phyloP scores from a whole-genome alignment of 1,140 invertebrate species.

The Chymomyza costata region DNA sequence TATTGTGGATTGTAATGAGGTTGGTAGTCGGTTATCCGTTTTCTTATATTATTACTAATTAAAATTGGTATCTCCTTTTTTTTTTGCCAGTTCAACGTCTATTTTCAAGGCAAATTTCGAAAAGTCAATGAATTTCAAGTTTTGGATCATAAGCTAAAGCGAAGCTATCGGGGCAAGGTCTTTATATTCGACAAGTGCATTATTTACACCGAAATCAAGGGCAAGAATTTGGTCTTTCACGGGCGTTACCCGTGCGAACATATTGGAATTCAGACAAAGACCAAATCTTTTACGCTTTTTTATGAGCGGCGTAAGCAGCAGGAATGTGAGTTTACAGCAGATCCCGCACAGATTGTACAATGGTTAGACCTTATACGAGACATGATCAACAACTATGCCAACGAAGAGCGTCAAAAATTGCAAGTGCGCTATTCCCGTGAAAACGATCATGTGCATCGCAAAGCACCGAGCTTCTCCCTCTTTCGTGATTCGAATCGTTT shows the following conservation, averaged over 20 bases:
- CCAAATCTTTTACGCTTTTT: slow-evolving; percentile 63
- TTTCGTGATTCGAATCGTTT: slow-evolving; percentile 72
- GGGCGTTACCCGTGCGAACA: slow-evolving; percentile 71
- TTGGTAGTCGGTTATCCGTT: slow-evolving; percentile 26
- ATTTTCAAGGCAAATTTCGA: slow-evolving; percentile 70
- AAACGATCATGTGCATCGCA: slow-evolving; percentile 62
- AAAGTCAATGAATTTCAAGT: slow-evolving; percentile 69
- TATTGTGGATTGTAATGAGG: slow-evolving; percentile 70
- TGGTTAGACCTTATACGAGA: slow-evolving; percentile 67
- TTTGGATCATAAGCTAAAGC: slow-evolving; percentile 50
- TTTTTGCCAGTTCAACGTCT: slow-evolving; percentile 59
- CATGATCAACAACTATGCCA: slow-evolving; percentile 63
- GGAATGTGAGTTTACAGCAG: slow-evolving; percentile 63
- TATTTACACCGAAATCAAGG: slow-evolving; percentile 74
- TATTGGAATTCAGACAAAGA: slow-evolving; percentile 57
- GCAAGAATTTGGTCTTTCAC: slow-evolving; percentile 63
- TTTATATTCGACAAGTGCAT: slow-evolving; percentile 75
- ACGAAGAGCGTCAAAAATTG: slow-evolving; percentile 59
- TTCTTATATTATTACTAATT: background rate
- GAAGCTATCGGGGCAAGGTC: slow-evolving; percentile 60
- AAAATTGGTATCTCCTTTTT: background rate
- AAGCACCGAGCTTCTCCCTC: slow-evolving; percentile 59
- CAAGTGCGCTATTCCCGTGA: slow-evolving; percentile 57
- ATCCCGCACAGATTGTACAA: slow-evolving; percentile 41
- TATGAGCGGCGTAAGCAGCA: slow-evolving; percentile 68